phyloP scores from a whole-genome alignment of 2,113 vertebrate genomes.

The Carollia perspicillata region DNA sequence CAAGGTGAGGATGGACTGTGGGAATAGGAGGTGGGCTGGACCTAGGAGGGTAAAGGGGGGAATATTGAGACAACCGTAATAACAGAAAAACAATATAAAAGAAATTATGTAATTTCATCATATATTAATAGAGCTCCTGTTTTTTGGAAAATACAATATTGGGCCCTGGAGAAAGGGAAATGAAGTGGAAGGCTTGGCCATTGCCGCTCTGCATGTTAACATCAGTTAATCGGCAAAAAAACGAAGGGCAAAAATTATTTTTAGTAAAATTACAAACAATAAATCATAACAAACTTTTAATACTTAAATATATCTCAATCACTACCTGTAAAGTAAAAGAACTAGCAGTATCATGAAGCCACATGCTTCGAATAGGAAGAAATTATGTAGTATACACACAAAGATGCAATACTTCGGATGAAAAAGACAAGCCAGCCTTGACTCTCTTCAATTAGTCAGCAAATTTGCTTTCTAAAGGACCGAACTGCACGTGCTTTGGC shows the following conservation, averaged over 20 bases:
- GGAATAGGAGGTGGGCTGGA: too few relatives aligned
- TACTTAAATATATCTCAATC: background rate
- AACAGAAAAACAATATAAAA: too few relatives aligned
- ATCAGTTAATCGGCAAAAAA: background rate
- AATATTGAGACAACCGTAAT: too few relatives aligned
- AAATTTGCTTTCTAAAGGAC: background rate
- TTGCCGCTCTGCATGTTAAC: background rate
- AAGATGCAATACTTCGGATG: background rate
- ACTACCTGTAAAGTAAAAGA: background rate
- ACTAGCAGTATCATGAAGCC: background rate
- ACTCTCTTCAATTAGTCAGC: background rate
- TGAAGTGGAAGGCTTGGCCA: background rate
- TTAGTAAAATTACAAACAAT: background rate
- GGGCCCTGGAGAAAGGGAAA: background rate
- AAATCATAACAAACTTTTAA: background rate
- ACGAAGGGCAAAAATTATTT: background rate
- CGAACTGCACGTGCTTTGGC: background rate
- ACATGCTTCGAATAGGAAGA: background rate
- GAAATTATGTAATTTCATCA: background rate
- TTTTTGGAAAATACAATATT: background rate
- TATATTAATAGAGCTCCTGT: background rate
- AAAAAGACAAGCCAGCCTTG: background rate
- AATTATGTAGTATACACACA: background rate
- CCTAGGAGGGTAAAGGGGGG: too few relatives aligned
- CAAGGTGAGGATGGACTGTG: too few relatives aligned